A percentile compares a stretch with the other conserved stretches of the same genome.
phyloP scores from a whole-genome alignment of 2,113 vertebrate genomes.

The Pseudolaguvia tuberculata region DNA sequence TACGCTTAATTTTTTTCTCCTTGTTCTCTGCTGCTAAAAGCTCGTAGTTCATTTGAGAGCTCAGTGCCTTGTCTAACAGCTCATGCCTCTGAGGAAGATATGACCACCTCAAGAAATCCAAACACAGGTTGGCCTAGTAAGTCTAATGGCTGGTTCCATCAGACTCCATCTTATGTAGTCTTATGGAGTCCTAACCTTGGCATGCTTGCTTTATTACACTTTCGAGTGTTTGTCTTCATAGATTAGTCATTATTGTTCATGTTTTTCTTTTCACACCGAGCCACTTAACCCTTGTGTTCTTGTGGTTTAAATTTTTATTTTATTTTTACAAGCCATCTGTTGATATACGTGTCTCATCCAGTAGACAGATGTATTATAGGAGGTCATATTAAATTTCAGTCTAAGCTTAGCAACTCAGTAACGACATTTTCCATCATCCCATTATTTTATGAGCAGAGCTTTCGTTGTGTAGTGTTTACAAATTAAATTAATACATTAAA shows the following conservation, averaged over 20 bases:
- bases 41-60: conserved; percentile 86
- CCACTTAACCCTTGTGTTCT: background rate
- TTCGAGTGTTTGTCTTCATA: background rate
- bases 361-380: background rate
- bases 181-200: conserved; percentile 1
- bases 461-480: too few species aligned
- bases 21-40: conserved; percentile 67
- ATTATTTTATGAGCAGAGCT: background rate
- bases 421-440: background rate
- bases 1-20: conserved; percentile 52
- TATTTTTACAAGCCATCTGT: background rate
- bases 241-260: background rate
- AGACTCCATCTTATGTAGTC: conserved; percentile 18
- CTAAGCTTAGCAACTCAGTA: conserved; percentile 14
- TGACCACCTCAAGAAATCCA: conserved; percentile 78
- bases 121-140: conserved; percentile 98
- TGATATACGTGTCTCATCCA: conserved; percentile 3
- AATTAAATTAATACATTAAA: too few species aligned
- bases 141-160: conserved; percentile 56
- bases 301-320: background rate
- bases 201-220: background rate
- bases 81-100: conserved; percentile 78
- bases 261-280: background rate
- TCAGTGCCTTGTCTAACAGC: conserved; percentile 89
- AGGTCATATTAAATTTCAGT: background rate